Percentiles rank a stretch among this genome's conserved stretches.
These are phyloP conservation scores for Geophilus truncorum DNA, from an alignment of 2,888 invertebrate species.

Conservation along the genomic window DNA sequence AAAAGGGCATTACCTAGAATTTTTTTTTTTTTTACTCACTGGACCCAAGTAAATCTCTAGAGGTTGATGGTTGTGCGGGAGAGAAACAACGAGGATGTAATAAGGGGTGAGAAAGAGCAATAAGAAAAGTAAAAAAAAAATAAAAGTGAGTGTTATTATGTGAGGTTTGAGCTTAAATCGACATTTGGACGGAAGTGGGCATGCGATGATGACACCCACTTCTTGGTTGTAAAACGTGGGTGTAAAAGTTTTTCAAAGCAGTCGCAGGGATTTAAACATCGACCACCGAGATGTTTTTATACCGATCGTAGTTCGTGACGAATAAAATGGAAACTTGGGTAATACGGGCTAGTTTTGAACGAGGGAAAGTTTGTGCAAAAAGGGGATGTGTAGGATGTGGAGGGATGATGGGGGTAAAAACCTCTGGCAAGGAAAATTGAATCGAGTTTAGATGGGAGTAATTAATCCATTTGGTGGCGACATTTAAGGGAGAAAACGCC, in stretches of 20 bases:
- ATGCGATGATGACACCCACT: constrained; percentile 22
- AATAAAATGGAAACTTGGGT: background rate
- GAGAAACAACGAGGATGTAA: constrained; percentile 31
- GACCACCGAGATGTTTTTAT: background rate
- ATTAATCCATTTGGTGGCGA: constrained; percentile 25
- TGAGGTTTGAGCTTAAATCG: constrained; percentile 27
- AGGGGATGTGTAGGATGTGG: background rate
- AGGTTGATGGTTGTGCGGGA: constrained; percentile 16
- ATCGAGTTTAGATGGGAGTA: constrained; percentile 13
- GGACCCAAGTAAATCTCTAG: constrained; percentile 25
- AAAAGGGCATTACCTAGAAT: constrained; percentile 15
- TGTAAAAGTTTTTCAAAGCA: constrained; percentile 24
- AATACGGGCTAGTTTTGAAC: background rate
- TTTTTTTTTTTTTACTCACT: constrained; percentile 3
- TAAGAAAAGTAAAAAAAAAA: constrained; percentile 30
- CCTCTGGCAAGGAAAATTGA: background rate
- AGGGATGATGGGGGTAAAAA: background rate
- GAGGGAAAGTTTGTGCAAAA: background rate
- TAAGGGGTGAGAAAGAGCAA: constrained; percentile 31
- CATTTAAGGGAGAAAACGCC: background rate
- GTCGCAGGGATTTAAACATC: constrained; percentile 23
- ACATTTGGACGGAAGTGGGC: constrained; percentile 24
- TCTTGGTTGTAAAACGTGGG: constrained; percentile 27
- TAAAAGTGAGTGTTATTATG: constrained; percentile 25
- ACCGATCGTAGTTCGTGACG: constrained; percentile 22